These are phyloP conservation scores for Scaptomyza reducta DNA, from an alignment of 2,888 invertebrate genomes.

Conservation along the genomic window DNA sequence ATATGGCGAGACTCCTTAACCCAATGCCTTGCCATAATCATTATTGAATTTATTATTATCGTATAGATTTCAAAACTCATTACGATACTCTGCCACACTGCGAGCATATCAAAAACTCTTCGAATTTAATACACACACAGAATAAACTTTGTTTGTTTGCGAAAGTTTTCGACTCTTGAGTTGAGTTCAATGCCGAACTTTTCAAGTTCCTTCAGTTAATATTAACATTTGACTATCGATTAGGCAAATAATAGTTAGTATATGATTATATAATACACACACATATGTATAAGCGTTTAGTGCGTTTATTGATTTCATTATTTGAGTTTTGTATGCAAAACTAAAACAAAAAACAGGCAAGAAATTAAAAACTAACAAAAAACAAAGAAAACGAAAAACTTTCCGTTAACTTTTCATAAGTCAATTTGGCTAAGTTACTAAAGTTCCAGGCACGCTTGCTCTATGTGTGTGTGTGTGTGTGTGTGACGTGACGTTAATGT, in stretches of 20 bases:
- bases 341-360: too few relatives aligned
- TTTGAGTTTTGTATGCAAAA: too few relatives aligned
- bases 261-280: too few relatives aligned
- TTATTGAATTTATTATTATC: slow-evolving; percentile 12
- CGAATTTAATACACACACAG: too few relatives aligned
- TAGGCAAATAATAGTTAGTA: too few relatives aligned
- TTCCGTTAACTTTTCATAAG: slow-evolving; percentile 44
- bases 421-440: slow-evolving; percentile 43
- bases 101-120: background rate
- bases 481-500: slow-evolving; percentile 9
- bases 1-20: slow-evolving; percentile 43
- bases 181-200: too few relatives aligned
- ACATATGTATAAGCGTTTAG: too few relatives aligned
- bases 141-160: too few relatives aligned
- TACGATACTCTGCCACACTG: slow-evolving; percentile 22
- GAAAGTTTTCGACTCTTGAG: too few relatives aligned
- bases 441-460: background rate
- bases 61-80: slow-evolving; percentile 52
- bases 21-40: slow-evolving; percentile 5
- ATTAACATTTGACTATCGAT: too few relatives aligned
- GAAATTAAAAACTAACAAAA: background rate
- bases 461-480: background rate
- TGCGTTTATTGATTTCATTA: too few relatives aligned
- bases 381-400: slow-evolving; percentile 16
- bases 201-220: too few relatives aligned